Base-by-base conservation (phyloP, 2,888 invertebrate genomes). In the Nudaria mundana region DNA sequence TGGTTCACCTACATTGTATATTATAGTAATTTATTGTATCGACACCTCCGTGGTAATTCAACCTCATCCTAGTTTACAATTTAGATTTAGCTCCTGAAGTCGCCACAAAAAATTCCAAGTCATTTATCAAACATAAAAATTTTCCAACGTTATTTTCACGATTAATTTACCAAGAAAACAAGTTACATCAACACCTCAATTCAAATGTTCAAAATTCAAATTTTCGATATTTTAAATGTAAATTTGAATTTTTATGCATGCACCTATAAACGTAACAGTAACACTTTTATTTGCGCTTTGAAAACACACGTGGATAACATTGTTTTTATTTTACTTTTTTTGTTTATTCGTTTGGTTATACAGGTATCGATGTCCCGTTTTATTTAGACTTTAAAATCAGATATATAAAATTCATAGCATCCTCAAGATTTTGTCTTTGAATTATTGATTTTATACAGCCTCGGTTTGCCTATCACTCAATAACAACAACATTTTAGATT, bases 111-210 rank as follows among this genome's bases (percentile, higher is more conserved):
- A 49, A 29, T 45, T 34, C 35, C 37, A 42, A 28, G 48, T 52
- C 43, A 49, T 48, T 47, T 29, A 11, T 33, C 32, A 48, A 49
- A 47, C 52, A 46, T 49, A 35, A 51, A 54, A 62, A n/a, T n/a
- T 53, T 53, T 45, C 33, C 41, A 35, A 52, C 41, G 44, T 47
- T 4, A 33, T 68, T 73, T 75, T 77, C 64, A 76, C 74, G 61
- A 61, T 50, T 67, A 73, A 75, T 76, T 81, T 73, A 74, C 71
- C 76, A 70, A 48, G 58, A 66, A 70, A 63, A 53, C 34, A 63
- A 59, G 63, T 65, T 59, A 62, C 63, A 41, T 52, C 44, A 58
- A 66, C 52, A 53, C 61, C 59, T 56, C 44, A 50, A 57, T 23
- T 40, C 4, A 23, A 53, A 70, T 69, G 62, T 68, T 71, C 72